A percentile compares a stretch with the other conserved stretches of the same genome.
Evolutionary conservation across 2,888 invertebrate species (phyloP).

Genomic region (Spodoptera exigua): DNA sequence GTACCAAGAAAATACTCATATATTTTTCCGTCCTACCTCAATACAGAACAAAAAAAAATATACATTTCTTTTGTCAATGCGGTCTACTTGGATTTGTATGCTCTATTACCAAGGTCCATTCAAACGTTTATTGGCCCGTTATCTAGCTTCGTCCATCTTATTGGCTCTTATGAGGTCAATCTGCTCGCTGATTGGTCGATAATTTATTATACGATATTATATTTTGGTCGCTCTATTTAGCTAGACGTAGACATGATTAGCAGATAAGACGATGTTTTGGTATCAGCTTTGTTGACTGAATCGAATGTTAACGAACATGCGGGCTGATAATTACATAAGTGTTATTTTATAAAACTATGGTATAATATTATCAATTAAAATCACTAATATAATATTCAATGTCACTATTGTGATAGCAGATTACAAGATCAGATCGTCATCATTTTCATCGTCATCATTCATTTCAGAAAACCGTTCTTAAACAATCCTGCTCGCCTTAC

Average conservation of each 20-base stretch:
- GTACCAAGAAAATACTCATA: constrained; percentile 12
- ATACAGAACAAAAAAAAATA: constrained; percentile 11
- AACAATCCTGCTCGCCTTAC: too few relatives aligned
- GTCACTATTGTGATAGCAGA: too few relatives aligned
- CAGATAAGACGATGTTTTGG: neutral
- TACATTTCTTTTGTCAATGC: constrained; percentile 17
- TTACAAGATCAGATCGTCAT: too few relatives aligned
- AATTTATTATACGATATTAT: constrained; percentile 32
- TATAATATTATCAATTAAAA: too few relatives aligned
- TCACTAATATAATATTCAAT: too few relatives aligned
- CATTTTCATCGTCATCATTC: too few relatives aligned
- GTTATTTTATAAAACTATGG: too few relatives aligned
- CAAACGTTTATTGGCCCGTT: constrained; percentile 41
- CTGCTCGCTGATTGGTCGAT: constrained; percentile 35
- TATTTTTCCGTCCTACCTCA: neutral
- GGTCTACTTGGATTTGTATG: constrained; percentile 13
- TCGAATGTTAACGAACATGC: neutral
- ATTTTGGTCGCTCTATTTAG: constrained; percentile 18
- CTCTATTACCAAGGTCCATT: constrained; percentile 28
- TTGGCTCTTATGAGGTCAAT: constrained; percentile 33
- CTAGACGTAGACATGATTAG: neutral
- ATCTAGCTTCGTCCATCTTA: constrained; percentile 36
- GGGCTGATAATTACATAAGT: too few relatives aligned
- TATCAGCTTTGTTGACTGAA: neutral
- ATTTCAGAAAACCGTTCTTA: too few relatives aligned